Percentiles rank a stretch among this genome's conserved stretches.
Conservation (phyloP, 2,888 invertebrate species). For the Brassicogethes aeneus region DNA sequence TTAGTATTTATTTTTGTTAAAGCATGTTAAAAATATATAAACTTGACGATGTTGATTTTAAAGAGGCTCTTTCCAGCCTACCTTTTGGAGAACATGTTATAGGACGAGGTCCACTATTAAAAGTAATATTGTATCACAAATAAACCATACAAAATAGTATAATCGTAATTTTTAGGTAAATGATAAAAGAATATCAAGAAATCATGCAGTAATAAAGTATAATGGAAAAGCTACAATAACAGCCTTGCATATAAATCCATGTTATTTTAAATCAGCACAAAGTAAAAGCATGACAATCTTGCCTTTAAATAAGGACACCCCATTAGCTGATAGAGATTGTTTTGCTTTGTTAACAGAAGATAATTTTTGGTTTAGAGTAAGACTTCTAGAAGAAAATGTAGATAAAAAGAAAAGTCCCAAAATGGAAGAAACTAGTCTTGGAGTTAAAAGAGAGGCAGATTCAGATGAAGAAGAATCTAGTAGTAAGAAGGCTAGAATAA, state of each 20-base stretch:
- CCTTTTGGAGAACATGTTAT: conserved; percentile 21
- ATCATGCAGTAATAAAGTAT: conserved; percentile 45
- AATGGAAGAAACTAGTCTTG: background rate
- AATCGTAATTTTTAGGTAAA: no score
- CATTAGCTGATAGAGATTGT: conserved; percentile 43
- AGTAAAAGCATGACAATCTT: conserved; percentile 33
- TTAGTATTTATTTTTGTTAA: background rate
- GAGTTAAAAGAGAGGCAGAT: background rate
- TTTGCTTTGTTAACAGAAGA: conserved; percentile 48
- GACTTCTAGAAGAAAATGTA: conserved; percentile 27
- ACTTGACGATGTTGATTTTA: conserved; percentile 12
- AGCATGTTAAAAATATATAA: background rate
- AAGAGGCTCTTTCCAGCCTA: conserved; percentile 13
- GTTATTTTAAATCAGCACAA: conserved; percentile 40
- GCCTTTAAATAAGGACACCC: conserved; percentile 30
- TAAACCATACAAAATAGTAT: no score
- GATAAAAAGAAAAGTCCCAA: conserved; percentile 5
- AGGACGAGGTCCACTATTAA: conserved; percentile 20
- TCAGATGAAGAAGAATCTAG: conserved; percentile 3
- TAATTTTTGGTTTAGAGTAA: conserved; percentile 43
- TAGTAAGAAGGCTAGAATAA: background rate
- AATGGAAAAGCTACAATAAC: conserved; percentile 37
- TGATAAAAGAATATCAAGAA: conserved; percentile 46
- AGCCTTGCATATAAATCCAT: conserved; percentile 48
- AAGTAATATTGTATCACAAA: no score